phyloP scores from a whole-genome alignment of 2,113 vertebrate species.

The Zosterops lateralis region DNA sequence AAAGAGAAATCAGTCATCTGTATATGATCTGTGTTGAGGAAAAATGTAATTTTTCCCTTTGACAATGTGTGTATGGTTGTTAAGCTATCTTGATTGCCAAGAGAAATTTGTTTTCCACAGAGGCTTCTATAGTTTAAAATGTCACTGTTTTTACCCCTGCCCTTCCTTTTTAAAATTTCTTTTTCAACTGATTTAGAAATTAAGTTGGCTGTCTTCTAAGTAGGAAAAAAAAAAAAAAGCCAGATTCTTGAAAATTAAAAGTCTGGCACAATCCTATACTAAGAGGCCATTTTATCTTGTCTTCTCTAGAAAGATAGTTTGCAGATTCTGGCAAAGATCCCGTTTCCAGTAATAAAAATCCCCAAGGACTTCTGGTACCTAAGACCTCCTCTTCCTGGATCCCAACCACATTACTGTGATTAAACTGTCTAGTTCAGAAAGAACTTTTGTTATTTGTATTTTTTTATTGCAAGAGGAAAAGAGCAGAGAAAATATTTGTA shows the following conservation, averaged over 20 bases:
- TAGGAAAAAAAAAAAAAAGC: background rate
- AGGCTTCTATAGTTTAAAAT: slow-evolving; percentile 62
- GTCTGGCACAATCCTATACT: slow-evolving; percentile 52
- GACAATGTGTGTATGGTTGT: slow-evolving; percentile 73
- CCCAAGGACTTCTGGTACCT: slow-evolving; percentile 45
- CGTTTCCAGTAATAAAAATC: slow-evolving; percentile 52
- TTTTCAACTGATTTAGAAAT: slow-evolving; percentile 68
- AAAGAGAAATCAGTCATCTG: slow-evolving; percentile 75
- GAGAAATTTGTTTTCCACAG: slow-evolving; percentile 65
- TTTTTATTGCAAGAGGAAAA: background rate
- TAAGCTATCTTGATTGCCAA: slow-evolving; percentile 76
- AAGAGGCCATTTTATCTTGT: slow-evolving; percentile 70
- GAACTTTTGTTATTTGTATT: background rate
- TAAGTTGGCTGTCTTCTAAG: slow-evolving; percentile 47
- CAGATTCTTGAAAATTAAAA: slow-evolving; percentile 70
- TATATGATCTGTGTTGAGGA: slow-evolving; percentile 67
- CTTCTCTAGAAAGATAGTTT: slow-evolving; percentile 26
- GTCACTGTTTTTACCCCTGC: background rate
- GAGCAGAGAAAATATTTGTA: background rate
- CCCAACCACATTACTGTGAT: slow-evolving; percentile 8
- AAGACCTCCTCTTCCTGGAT: slow-evolving; percentile 37
- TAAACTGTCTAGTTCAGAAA: slow-evolving; percentile 31
- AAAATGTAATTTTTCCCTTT: slow-evolving; percentile 75
- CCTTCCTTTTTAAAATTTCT: background rate
- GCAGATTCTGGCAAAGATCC: slow-evolving; percentile 55